Evolutionary conservation across 2,113 vertebrate species (phyloP), one percentile per base, ranked within the genome.

Genomic region (Axis porcinus): DNA sequence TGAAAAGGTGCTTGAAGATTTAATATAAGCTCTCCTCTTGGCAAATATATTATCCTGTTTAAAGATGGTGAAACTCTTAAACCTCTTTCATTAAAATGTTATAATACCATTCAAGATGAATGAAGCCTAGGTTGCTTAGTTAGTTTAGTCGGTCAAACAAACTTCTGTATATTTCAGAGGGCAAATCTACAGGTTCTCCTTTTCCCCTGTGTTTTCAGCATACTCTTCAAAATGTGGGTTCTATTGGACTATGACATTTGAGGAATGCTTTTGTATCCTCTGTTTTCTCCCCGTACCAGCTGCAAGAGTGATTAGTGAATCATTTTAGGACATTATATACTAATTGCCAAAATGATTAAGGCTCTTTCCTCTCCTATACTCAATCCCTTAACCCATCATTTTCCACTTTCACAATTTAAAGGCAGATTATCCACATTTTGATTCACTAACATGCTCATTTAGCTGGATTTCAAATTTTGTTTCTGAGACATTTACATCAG

Each of bases 281-380:
- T 91, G 54, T 93, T 96, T 96, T 91, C 86, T 89, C 55, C 36
- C 85, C 82, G 86, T 81, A 82, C 70, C 83, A 97, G 95, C 91
- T 97, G 89, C 33, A 45, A 45, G 57, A 97, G 60, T 89, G 82
- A 98, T 97, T 96, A 97, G 95, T 89, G 94, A 74, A 70, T 97
- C 95, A 95, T 97, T 94, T 97, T 95, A 96, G 86, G 96, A 97
- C 86, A 94, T 97, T 97, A 96, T 74, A 86, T 96, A 90, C 94
- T 95, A 97, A 98, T 93, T 95, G 79, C 86, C 88, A 94, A 94
- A 94, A 96, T 97, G 93, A 97, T 94, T 93, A 96, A 97, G 85
- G 64, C 70, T 86, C 89, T 88, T 97, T 95, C 88, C 40, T 96
- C 57, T 96, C 36, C 88, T 97, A 40, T 45, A 91, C 17, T 89